Evolutionary conservation across 2,797 vertebrate genomes (phyloP), one percentile per base, ranked within the genome.

Genomic region (Acanthornis magna): DNA sequence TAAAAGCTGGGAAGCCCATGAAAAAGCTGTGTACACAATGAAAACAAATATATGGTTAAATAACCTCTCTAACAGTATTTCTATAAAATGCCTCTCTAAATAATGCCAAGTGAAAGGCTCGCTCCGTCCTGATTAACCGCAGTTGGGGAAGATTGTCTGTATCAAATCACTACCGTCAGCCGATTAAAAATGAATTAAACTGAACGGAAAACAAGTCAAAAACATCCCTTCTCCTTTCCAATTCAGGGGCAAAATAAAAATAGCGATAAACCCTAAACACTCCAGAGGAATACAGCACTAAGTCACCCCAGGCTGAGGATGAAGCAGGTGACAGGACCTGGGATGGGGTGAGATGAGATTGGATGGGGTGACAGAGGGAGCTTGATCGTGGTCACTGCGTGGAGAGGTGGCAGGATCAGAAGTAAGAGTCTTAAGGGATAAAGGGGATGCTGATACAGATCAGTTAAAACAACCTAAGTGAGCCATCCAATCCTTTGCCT

Each of bases 121-220:
- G 16, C 97, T 97, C 96, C 0, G 40, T 94, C 87, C 97, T 97
- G 96, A 98, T 98, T 98, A 98, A 97, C 96, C 43, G 54, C 95
- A 40, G 92, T 27, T 90, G 85, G 89, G 96, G 93, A 97, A 97
- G 96, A 98, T 96, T 96, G 96, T 97, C 96, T 97, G 91, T 96
- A 97, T 96, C 96, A 97, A 97, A 97, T 96, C 96, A 95, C 97
- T 88, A 83, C 84, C 8, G 4, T 95, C 96, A 93, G 96, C 96
- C 65, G 93, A 98, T 98, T 98, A 97, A 98, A 98, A 98, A 97
- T 96, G 95, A 97, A 98, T 98, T 97, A 97, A 97, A 96, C 95
- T 27, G 29, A 97, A 92, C 3, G 13, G 95, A 93, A 96, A 96
- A 92, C 95, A 95, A 91, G 96, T 96, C 95, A 87, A 42, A 95